phyloP scores from a whole-genome alignment of 2,888 invertebrate genomes.

The Helleia helle region DNA sequence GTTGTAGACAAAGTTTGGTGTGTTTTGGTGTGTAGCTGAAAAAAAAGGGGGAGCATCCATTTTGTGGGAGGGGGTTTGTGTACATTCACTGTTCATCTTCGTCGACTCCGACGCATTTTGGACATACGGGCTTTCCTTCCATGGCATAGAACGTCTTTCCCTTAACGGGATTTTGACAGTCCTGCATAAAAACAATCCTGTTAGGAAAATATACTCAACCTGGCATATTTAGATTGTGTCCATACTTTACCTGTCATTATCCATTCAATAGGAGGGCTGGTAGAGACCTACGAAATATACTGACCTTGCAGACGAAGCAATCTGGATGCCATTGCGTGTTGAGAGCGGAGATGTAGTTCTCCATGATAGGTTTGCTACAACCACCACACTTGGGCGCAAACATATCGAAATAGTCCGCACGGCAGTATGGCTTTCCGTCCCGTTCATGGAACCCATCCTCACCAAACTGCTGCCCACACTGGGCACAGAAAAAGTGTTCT shows the following conservation, averaged over 20 bases:
- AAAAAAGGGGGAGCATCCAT: constrained; percentile 66
- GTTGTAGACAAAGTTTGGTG: constrained; percentile 25
- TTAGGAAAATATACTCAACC: constrained; percentile 45
- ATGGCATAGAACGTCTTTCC: constrained; percentile 98
- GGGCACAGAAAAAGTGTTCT: constrained; percentile 98
- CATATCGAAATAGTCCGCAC: constrained; percentile 96
- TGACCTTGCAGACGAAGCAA: constrained; percentile 99
- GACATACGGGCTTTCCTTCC: constrained; percentile 97
- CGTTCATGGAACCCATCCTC: constrained; percentile 98
- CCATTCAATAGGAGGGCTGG: neutral
- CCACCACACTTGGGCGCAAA: constrained; percentile 99
- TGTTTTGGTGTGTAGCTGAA: constrained; percentile 63
- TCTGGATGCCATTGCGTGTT: constrained; percentile 99
- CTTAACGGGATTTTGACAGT: constrained; percentile 93
- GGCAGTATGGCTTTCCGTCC: constrained; percentile 96
- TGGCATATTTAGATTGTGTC: constrained; percentile 28
- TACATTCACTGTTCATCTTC: constrained; percentile 80
- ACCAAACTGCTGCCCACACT: constrained; percentile 97
- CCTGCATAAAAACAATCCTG: constrained; percentile 74
- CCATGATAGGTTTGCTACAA: constrained; percentile 96
- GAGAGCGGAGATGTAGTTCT: constrained; percentile 97
- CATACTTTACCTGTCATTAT: constrained; percentile 24
- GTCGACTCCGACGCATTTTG: constrained; percentile 92
- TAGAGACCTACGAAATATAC: constrained; percentile 38
- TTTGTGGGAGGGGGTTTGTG: constrained; percentile 32